These are phyloP conservation scores for Vicugna pacos DNA, from an alignment of 2,113 vertebrate genomes.

Conservation along the genomic window DNA sequence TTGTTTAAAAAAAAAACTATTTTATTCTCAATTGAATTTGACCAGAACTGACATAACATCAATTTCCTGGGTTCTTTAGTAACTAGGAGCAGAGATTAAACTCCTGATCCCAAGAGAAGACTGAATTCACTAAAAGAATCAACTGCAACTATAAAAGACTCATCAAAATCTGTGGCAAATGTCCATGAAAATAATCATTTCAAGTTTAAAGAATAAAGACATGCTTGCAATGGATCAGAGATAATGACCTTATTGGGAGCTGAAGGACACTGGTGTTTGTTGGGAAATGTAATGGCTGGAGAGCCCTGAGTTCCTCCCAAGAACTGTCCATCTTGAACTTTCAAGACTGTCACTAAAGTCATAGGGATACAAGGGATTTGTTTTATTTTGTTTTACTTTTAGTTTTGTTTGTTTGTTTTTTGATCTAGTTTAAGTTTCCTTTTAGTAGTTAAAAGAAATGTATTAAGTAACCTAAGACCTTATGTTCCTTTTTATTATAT, in stretches of 20 bases:
- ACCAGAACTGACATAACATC: background rate
- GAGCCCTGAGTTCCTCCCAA: background rate
- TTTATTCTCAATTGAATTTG: background rate
- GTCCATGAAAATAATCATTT: constrained; percentile 10
- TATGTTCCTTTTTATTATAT: background rate
- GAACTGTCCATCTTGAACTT: background rate
- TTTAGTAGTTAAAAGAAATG: background rate
- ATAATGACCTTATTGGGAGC: background rate
- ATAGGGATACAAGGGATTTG: background rate
- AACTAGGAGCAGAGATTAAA: background rate
- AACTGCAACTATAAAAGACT: background rate
- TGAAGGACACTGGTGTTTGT: constrained; percentile 7
- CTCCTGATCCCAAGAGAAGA: background rate
- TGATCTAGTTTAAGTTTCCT: background rate
- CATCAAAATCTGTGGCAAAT: constrained; percentile 4
- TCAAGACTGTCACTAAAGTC: background rate
- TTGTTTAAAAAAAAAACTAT: background rate
- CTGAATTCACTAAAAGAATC: constrained; percentile 10
- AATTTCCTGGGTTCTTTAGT: background rate
- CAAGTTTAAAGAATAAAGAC: constrained; percentile 36
- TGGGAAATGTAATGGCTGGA: background rate
- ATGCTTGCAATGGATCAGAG: background rate
- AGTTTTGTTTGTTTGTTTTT: background rate
- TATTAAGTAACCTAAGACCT: background rate
- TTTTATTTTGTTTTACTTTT: background rate